Evolutionary conservation across 1,140 invertebrate species (phyloP), one percentile per base, ranked within the genome.

Genomic region (Lepidostoma basale): DNA sequence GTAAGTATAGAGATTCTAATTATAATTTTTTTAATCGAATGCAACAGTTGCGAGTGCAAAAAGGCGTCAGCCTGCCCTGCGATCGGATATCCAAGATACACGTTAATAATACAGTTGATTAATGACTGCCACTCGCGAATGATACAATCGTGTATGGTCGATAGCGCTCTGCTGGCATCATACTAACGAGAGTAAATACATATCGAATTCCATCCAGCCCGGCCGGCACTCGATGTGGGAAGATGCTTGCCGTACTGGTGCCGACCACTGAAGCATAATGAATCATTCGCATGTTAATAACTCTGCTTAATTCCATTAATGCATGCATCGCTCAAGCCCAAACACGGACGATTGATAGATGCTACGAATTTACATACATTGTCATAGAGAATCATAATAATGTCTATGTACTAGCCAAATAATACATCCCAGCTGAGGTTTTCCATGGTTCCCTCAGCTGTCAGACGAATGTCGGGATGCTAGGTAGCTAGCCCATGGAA

Each of bases 61-160:
- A n/a, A n/a, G n/a, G n/a, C 23, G 28, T 28, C 10, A 2, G 12
- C 23, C 49, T 14, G 12, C 49, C 5, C 49, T 54, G 49, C 12
- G 0, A 14, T 14, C 26, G 8, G n/a, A 54, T 54, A 28, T 54
- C 18, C 10, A 49, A 49, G 45, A 49, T 49, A 56, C 52, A 56
- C 52, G 52, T 40, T 59, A 59, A 59, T 59, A 59, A 59, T 59
- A 59, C 54, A 25, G 12, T 62, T 62, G 59, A 62, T 62, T 44
- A 62, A 62, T 62, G 59, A 45, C 23, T 18, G 25, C 39, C 59
- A 25, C 59, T 62, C 40, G 59, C 59, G 39, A 62, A 62, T 44
- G 59, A 44, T 62, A 62, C 42, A 62, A 45, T 62, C 40, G 59
- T 62, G 59, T 45, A 62, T 62, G 39, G 44, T 39, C n/a, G 39